Conservation (phyloP, 1,140 invertebrate genomes). For the Drosophila arawakana region DNA sequence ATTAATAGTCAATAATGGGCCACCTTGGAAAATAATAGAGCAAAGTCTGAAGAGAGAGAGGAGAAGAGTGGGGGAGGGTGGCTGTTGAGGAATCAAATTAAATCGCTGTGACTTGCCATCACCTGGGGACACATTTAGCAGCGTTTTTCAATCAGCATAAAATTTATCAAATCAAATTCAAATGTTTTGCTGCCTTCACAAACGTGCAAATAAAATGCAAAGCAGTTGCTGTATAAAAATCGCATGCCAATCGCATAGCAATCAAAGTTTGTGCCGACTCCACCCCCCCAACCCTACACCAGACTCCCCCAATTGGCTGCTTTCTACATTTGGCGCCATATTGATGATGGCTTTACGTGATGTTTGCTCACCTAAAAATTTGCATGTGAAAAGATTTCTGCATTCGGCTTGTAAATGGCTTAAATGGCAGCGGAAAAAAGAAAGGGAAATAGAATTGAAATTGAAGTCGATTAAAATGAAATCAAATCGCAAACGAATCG, state of each 20-base stretch:
- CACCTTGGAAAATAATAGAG: slow-evolving; percentile 73
- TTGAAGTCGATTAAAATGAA: slow-evolving; percentile 80
- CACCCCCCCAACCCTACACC: too few species aligned
- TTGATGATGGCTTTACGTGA: slow-evolving; percentile 67
- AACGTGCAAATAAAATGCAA: slow-evolving; percentile 65
- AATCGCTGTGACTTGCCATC: slow-evolving; percentile 43
- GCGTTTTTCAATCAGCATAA: slow-evolving; percentile 82
- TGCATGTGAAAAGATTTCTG: slow-evolving; percentile 74
- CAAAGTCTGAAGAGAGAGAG: not conserved
- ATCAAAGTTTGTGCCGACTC: slow-evolving; percentile 50
- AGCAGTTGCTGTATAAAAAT: slow-evolving; percentile 65
- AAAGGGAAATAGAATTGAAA: slow-evolving; percentile 31
- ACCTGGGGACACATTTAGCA: slow-evolving; percentile 74
- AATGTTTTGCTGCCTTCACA: slow-evolving; percentile 41
- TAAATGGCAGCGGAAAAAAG: not conserved
- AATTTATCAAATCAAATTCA: slow-evolving; percentile 83
- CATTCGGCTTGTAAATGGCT: slow-evolving; percentile 27
- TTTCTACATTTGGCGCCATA: slow-evolving; percentile 34
- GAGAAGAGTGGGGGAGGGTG: slow-evolving; percentile 1
- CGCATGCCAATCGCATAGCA: slow-evolving; percentile 66
- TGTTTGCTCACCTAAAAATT: slow-evolving; percentile 65
- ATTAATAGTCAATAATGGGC: slow-evolving; percentile 78
- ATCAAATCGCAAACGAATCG: slow-evolving; percentile 74
- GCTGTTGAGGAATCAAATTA: slow-evolving; percentile 34
- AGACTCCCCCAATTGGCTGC: not conserved